Evolutionary conservation across 2,888 invertebrate genomes (phyloP), one percentile per base, ranked within the genome.

Genomic region (Rhamnusium bicolor): DNA sequence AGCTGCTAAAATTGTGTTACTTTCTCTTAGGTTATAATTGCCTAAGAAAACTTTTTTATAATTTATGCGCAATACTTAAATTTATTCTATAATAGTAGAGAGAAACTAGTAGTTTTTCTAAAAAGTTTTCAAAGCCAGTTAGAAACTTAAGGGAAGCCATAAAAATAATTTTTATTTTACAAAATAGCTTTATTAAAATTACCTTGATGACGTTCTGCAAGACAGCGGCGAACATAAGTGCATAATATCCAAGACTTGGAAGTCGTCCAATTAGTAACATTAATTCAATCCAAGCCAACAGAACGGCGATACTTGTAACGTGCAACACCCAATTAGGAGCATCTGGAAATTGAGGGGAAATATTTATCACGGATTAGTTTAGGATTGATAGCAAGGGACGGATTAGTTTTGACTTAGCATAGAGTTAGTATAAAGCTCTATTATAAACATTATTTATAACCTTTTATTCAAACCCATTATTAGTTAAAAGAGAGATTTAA

Each of bases 161-260:
- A 40, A 40, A 46, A 46, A 12, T n/a, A 61, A 46, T 61, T 19
- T 40, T n/a, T 7, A 18, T 10, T 19, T 12, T 61, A 16, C 8
- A 6, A n/a, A 61, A 61, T 18, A 21, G 46, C 16, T 58, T 16
- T 27, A 49, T 16, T 53, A 19, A n/a, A 76, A 78, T 77, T 85
- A 90, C 90, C 88, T 89, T 90, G 49, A 90, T 79, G 62, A 90
- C 88, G 75, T 91, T 91, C 79, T 88, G 88, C 71, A 90, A 82
- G n/a, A 91, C 91, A 8, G 89, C 89, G 18, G 89, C 88, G 79
- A 91, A 90, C 89, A 91, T 90, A 60, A 91, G 88, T 21, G 91
- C 89, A 81, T 91, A 91, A 80, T 90, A 88, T 61, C 91, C 91
- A 80, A 89, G 89, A 19, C 87, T 86, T 68, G 91, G 91, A 71